phyloP scores from a whole-genome alignment of 2,113 vertebrate genomes.

The Eulemur macaco region DNA sequence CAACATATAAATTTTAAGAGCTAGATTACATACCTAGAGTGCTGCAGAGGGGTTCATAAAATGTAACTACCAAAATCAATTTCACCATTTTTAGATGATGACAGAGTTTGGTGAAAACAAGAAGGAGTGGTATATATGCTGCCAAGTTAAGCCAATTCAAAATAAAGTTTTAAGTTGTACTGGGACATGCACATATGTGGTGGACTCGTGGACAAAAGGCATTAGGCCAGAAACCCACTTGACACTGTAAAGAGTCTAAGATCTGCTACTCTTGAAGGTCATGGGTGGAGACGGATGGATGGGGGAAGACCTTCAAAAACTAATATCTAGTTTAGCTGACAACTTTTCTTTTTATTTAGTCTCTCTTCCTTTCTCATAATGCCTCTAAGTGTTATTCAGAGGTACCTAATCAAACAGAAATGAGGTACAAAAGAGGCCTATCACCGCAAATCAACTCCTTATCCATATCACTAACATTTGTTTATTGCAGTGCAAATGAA shows the following conservation, averaged over 20 bases:
- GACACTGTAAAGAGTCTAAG: background rate
- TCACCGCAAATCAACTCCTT: background rate
- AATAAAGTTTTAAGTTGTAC: conserved; percentile 4
- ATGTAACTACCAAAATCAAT: background rate
- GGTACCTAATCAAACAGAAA: conserved; percentile 22
- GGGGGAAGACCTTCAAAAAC: background rate
- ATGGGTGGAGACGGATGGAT: background rate
- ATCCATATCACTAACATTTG: background rate
- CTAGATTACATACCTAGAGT: background rate
- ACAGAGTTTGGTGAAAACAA: background rate
- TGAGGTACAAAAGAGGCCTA: background rate
- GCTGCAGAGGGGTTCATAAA: background rate
- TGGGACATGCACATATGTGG: background rate
- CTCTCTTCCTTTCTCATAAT: background rate
- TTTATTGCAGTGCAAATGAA: background rate
- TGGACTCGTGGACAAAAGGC: background rate
- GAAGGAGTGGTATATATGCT: background rate
- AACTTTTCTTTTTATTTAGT: conserved; percentile 6
- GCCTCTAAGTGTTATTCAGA: background rate
- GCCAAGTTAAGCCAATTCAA: conserved; percentile 8
- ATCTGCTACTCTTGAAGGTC: background rate
- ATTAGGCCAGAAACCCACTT: background rate
- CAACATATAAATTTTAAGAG: background rate
- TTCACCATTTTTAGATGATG: background rate
- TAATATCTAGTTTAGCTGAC: background rate